Conservation (phyloP, 2,888 invertebrate species). For the Dichetophora obliterata region DNA sequence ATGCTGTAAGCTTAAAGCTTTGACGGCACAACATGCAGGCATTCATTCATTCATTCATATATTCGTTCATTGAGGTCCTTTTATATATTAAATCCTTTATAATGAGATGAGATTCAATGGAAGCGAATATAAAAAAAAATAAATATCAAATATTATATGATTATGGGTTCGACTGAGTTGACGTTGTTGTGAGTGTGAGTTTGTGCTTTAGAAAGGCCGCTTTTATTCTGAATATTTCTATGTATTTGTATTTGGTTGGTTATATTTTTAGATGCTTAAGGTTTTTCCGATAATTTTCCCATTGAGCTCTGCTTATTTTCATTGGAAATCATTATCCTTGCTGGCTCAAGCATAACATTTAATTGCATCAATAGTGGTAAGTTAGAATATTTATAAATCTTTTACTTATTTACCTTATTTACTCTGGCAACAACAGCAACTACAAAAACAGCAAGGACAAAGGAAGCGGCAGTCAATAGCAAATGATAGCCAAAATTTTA, state of each 20-base stretch:
- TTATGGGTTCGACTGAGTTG: not conserved
- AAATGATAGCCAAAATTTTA: conserved; percentile 25
- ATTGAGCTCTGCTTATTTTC: conserved; percentile 2
- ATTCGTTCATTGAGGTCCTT: conserved; percentile 27
- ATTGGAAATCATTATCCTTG: conserved; percentile 17
- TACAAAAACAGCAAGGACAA: conserved; percentile 4
- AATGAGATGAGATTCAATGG: conserved; percentile 33
- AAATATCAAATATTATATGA: too few relatives aligned
- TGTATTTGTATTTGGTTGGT: not conserved
- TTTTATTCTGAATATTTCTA: too few relatives aligned
- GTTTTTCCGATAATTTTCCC: not conserved
- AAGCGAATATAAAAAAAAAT: not conserved
- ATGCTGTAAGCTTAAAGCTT: not conserved
- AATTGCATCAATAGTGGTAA: too few relatives aligned
- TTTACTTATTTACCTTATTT: not conserved
- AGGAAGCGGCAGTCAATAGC: not conserved
- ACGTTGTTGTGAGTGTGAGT: not conserved
- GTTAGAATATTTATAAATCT: not conserved
- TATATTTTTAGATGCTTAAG: not conserved
- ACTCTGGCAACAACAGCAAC: not conserved
- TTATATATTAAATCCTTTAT: conserved; percentile 32
- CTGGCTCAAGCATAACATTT: not conserved
- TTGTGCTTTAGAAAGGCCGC: not conserved
- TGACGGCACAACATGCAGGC: not conserved
- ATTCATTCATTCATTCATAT: conserved; percentile 4